These are phyloP conservation scores for Porphyrio hochstetteri DNA, from an alignment of 2,113 vertebrate genomes.

Conservation along the genomic window DNA sequence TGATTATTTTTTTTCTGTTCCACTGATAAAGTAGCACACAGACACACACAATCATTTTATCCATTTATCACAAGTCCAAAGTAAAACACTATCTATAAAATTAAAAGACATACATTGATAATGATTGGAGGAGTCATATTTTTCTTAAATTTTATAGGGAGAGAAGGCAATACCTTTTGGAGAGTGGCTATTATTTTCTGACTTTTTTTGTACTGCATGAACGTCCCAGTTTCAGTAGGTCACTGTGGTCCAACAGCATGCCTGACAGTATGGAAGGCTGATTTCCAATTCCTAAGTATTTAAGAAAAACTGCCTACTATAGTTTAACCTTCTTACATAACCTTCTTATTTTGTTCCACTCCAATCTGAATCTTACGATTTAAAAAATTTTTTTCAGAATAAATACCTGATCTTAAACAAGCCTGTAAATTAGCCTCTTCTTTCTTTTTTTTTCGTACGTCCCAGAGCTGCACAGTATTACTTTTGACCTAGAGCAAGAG, in stretches of 20 bases:
- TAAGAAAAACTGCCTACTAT: background rate
- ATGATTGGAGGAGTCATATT: background rate
- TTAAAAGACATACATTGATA: background rate
- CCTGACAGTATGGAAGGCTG: background rate
- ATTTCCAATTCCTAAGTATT: background rate
- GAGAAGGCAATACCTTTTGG: background rate
- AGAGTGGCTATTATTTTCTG: background rate
- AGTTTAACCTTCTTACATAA: background rate
- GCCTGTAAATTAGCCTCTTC: background rate
- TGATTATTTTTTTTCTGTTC: background rate
- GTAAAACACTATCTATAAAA: background rate
- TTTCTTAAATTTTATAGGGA: background rate
- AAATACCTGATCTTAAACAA: background rate
- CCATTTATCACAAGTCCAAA: background rate
- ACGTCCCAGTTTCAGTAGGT: background rate
- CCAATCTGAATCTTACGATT: background rate
- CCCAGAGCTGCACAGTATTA: background rate
- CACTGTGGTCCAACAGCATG: background rate
- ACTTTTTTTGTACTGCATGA: background rate
- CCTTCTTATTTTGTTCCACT: background rate
- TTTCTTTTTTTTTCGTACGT: background rate
- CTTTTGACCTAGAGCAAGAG: slow-evolving; percentile 13
- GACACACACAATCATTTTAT: accelerated
- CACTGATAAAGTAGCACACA: background rate
- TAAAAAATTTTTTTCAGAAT: background rate